phyloP scores from a whole-genome alignment of 2,113 vertebrate species.

The Erinaceus europaeus region DNA sequence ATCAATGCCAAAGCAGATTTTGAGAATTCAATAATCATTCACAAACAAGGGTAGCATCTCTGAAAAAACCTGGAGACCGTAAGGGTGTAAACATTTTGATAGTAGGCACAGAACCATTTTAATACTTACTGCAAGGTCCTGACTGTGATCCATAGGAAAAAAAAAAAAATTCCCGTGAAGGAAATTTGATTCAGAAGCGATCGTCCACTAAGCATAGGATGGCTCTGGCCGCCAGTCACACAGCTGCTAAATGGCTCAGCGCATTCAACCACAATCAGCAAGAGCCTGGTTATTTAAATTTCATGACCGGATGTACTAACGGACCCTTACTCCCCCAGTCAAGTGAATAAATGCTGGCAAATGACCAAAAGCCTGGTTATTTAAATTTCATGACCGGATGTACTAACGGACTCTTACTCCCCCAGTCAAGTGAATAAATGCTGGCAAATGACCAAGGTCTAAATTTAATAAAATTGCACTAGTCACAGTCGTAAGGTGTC shows the following conservation, averaged over 20 bases:
- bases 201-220: not conserved
- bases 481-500: slow-evolving; percentile 45
- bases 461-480: slow-evolving; percentile 57
- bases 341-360: slow-evolving; percentile 54
- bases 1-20: not conserved
- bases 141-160: not conserved
- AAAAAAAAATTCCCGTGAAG: not conserved
- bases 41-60: not conserved
- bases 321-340: slow-evolving; percentile 26
- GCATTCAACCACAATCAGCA: slow-evolving; percentile 35
- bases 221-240: slow-evolving; percentile 19
- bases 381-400: slow-evolving; percentile 42
- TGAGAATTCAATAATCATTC: not conserved
- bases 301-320: slow-evolving; percentile 32
- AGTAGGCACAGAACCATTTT: not conserved
- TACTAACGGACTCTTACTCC: slow-evolving; percentile 34
- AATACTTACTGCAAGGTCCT: not conserved
- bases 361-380: slow-evolving; percentile 56
- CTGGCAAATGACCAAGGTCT: slow-evolving; percentile 66
- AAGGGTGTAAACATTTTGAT: not conserved
- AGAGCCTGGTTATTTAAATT: slow-evolving; percentile 19
- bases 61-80: not conserved
- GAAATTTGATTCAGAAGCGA: slow-evolving; percentile 3
- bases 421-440: slow-evolving; percentile 46
- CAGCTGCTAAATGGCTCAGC: slow-evolving; percentile 41